Evolutionary conservation across 2,113 vertebrate species (phyloP), one percentile per base, ranked within the genome.

Genomic region (Labeo rohita): DNA sequence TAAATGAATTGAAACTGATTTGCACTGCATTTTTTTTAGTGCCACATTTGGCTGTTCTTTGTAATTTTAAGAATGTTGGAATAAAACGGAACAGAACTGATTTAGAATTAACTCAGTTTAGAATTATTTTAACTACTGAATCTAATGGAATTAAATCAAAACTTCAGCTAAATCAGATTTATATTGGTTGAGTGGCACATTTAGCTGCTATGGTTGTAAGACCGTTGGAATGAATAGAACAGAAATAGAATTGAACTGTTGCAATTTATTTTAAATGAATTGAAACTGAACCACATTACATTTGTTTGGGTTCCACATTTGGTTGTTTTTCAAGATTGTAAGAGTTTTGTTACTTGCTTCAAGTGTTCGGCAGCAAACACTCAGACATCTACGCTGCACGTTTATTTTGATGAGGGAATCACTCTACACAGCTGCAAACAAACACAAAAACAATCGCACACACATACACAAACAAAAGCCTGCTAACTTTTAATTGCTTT

Each of bases 401-500:
- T 74, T 8, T 49, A 74, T 74, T n/a, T 74, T 28, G 1, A 74
- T 23, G 72, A 75, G 45, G 70, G 70, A 73, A 47, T 73, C 70
- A 45, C 18, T 73, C 70, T n/a, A 73, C 70, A n/a, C 0, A 15
- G 34, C 36, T 8, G 7, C 66, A 70, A 8, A 73, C 18, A 12
- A 21, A 73, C 18, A n/a, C 16, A 73, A 73, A 73, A 47, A 73
- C 8, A 73, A 16, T 36, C 18, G 0, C 36, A 47, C 39, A 63
- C 3, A 45, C 21, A 23, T 8, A 45, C 10, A 6, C 54, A 59
- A 61, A 39, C 78, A 13, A n/a, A 16, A 39, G 18, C 45, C 21
- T n/a, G 79, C 43, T 65, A 49, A 81, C 61, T 65, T 66, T 81
- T 11, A 47, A 66, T 81, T 47, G 59, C n/a, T 63, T 52, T 52